These are phyloP conservation scores for Colaptes auratus DNA, from an alignment of 2,113 vertebrate species.

Conservation along the genomic window DNA sequence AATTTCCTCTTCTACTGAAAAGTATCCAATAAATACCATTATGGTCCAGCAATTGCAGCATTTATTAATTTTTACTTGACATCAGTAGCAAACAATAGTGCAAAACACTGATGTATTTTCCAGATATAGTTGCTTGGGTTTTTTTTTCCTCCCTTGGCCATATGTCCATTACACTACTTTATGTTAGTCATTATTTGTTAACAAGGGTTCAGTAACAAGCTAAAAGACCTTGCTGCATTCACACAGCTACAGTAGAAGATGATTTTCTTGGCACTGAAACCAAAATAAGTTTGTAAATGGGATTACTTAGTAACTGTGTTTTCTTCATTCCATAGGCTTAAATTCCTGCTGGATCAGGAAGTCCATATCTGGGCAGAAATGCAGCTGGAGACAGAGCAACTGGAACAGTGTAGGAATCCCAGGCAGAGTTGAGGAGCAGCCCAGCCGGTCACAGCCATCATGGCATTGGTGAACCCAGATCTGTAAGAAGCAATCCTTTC, in stretches of 20 bases:
- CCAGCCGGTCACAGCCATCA: background rate
- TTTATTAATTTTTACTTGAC: slow-evolving; percentile 25
- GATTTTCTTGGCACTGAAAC: background rate
- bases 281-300: background rate
- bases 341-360: background rate
- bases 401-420: too few species aligned
- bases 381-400: background rate
- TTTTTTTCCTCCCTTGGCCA: background rate
- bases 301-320: background rate
- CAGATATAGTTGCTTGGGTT: background rate
- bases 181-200: background rate
- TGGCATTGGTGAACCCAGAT: background rate
- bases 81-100: background rate
- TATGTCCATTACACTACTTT: background rate
- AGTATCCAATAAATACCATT: background rate
- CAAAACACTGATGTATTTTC: background rate
- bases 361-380: background rate
- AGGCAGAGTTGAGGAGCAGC: background rate
- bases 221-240: background rate
- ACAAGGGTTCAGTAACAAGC: background rate
- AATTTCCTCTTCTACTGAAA: background rate
- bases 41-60: background rate
- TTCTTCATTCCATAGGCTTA: background rate
- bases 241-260: background rate
- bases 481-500: background rate